Evolutionary conservation across 2,113 vertebrate genomes (phyloP).

Genomic region (Elgaria multicarinata): DNA sequence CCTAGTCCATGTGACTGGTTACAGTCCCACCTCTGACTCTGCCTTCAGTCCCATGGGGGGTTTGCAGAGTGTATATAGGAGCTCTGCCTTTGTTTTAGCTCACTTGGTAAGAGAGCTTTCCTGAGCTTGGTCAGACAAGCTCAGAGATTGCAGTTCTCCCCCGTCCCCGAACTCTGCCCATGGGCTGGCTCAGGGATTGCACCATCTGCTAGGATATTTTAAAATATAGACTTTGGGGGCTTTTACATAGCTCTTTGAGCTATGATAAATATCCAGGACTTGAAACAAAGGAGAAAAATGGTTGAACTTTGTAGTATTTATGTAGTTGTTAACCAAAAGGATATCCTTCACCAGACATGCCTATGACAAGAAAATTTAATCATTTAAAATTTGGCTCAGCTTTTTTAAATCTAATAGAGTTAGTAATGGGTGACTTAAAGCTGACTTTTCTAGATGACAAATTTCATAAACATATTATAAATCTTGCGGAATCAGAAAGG

Average conservation of each 20-base stretch:
- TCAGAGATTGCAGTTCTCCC: not conserved
- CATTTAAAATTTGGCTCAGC: not conserved
- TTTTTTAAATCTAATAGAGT: not conserved
- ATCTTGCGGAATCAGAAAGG: not conserved
- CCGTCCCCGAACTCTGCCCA: not conserved
- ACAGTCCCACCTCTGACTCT: no score
- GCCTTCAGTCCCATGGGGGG: no score
- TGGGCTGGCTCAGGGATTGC: not conserved
- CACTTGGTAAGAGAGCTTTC: no score
- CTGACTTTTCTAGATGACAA: not conserved
- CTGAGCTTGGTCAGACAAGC: not conserved
- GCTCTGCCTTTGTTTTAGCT: not conserved
- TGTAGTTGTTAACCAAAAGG: not conserved
- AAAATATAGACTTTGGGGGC: not conserved
- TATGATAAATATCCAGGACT: not conserved
- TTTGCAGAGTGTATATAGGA: not conserved
- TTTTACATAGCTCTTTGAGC: not conserved
- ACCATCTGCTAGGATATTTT: not conserved
- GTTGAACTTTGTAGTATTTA: not conserved
- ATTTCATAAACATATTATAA: not conserved
- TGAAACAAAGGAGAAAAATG: not conserved
- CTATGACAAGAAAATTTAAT: not conserved
- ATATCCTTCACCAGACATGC: not conserved
- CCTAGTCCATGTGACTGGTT: not conserved
- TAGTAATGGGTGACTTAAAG: not conserved